These are phyloP conservation scores for Collichthys lucidus DNA, from an alignment of 2,113 vertebrate genomes.

Conservation along the genomic window DNA sequence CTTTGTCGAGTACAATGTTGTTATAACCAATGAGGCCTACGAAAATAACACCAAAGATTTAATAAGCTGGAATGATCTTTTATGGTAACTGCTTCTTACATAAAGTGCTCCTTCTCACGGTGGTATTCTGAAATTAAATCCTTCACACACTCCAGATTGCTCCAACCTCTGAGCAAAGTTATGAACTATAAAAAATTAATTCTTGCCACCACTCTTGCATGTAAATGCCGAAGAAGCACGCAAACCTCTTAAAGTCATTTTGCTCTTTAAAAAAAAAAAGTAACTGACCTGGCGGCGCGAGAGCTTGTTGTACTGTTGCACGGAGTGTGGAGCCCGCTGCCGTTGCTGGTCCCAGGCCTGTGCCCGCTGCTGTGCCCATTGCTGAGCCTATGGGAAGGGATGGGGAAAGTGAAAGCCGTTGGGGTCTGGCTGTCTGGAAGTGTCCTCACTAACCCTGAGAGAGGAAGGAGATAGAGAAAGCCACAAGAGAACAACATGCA, in stretches of 20 bases:
- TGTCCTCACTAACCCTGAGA: constrained; percentile 72
- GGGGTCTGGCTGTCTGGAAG: constrained; percentile 63
- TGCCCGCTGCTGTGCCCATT: constrained; percentile 62
- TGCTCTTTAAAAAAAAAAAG: no score
- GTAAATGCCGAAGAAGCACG: no score
- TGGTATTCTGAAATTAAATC: no score
- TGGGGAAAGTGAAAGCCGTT: constrained; percentile 59
- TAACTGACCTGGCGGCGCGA: constrained; percentile 78
- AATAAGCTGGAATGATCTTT: background rate
- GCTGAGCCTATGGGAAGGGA: constrained; percentile 62
- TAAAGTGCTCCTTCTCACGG: no score
- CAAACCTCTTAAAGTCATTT: background rate
- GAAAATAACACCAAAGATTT: background rate
- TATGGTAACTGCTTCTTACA: background rate
- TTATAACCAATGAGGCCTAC: background rate
- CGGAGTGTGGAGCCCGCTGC: constrained; percentile 64
- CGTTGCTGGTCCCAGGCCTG: constrained; percentile 52
- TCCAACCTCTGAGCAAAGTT: background rate
- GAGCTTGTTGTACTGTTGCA: constrained; percentile 79
- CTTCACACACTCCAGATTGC: background rate
- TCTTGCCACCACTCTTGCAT: background rate
- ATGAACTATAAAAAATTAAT: background rate
- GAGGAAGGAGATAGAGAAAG: constrained; percentile 5
- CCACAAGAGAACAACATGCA: constrained; percentile 10
- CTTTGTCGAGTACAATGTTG: background rate